These are phyloP conservation scores for Loripinus fragilis DNA, from an alignment of 2,888 invertebrate species.

Conservation along the genomic window DNA sequence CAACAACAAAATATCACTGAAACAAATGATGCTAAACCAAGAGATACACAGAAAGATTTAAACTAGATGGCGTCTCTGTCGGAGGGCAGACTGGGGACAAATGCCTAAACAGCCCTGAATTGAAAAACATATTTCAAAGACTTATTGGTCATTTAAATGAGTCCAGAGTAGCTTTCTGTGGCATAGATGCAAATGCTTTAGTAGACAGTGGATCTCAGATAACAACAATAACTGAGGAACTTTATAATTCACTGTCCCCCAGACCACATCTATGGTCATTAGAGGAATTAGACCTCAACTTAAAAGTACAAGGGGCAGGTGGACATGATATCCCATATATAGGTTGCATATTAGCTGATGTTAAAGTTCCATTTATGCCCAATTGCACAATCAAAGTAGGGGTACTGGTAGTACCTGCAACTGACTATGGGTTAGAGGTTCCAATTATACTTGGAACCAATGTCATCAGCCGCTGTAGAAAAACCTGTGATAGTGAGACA, in stretches of 20 bases:
- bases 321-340: not conserved
- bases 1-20: not conserved
- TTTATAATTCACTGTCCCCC: not conserved
- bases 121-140: not conserved
- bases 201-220: not conserved
- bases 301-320: not conserved
- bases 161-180: not conserved
- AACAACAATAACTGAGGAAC: not conserved
- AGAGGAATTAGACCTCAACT: not conserved
- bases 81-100: not conserved
- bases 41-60: not conserved
- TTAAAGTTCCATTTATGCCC: not conserved
- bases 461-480: not conserved
- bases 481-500: not conserved
- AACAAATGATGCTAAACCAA: not conserved
- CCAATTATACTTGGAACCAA: conserved; percentile 7
- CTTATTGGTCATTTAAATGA: not conserved
- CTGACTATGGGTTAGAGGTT: too few species aligned
- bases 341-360: not conserved
- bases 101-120: not conserved
- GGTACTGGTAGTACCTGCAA: not conserved
- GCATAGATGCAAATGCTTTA: not conserved
- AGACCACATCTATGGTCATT: not conserved
- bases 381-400: not conserved
- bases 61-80: not conserved